Percentiles rank a stretch among this genome's conserved stretches.
Evolutionary conservation across 2,888 invertebrate genomes (phyloP).

Genomic region (Tridacna crocea): DNA sequence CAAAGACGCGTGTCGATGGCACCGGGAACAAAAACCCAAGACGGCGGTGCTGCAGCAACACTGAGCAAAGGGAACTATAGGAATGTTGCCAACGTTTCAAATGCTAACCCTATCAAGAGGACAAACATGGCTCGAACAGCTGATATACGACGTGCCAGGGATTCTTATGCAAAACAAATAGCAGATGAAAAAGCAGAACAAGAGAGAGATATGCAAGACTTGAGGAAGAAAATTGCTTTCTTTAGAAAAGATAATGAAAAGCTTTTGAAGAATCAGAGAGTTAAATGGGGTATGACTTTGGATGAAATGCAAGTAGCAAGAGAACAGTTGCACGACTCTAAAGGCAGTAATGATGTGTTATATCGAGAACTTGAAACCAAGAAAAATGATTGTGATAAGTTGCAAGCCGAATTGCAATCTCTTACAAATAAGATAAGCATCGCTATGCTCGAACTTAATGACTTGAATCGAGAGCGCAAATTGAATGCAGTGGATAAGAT

Average conservation of each 20-base stretch:
- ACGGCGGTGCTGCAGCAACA: not conserved
- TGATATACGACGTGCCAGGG: slow-evolving; percentile 41
- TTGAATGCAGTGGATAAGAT: slow-evolving; percentile 27
- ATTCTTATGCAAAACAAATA: slow-evolving; percentile 28
- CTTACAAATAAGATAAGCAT: slow-evolving; percentile 40
- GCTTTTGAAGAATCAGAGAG: slow-evolving; percentile 44
- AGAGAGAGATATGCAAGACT: slow-evolving; percentile 34
- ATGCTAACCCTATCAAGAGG: slow-evolving; percentile 42
- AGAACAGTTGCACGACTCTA: slow-evolving; percentile 38
- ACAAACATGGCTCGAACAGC: slow-evolving; percentile 31
- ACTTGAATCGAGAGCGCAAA: slow-evolving; percentile 42
- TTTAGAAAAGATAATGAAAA: slow-evolving; percentile 53
- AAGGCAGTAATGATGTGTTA: slow-evolving; percentile 47
- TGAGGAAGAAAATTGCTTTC: slow-evolving; percentile 44
- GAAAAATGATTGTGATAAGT: slow-evolving; percentile 52
- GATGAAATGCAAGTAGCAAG: slow-evolving; percentile 44
- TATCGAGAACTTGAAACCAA: slow-evolving; percentile 50
- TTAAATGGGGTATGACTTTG: slow-evolving; percentile 52
- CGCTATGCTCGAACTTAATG: slow-evolving; percentile 37
- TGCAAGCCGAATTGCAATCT: slow-evolving; percentile 39
- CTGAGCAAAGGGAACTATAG: slow-evolving; percentile 6
- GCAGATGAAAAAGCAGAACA: slow-evolving; percentile 40
- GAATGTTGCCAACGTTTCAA: slow-evolving; percentile 15
- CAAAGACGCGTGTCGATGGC: slow-evolving; percentile 32
- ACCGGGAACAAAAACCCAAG: slow-evolving; percentile 32